Evolutionary conservation across 2,113 vertebrate species (phyloP).

Genomic region (Erythrocercus mccallii): DNA sequence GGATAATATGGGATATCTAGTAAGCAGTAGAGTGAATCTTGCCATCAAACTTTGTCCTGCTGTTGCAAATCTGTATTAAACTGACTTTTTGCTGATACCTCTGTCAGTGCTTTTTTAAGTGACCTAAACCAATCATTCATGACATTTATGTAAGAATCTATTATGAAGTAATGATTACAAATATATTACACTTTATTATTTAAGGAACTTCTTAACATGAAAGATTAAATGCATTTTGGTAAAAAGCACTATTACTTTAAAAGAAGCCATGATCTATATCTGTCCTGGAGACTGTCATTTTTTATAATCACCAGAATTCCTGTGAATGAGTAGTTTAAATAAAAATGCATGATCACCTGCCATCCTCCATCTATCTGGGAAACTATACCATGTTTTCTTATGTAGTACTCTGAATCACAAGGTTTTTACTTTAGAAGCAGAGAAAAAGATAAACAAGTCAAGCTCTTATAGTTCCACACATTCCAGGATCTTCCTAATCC

Average conservation of each 20-base stretch:
- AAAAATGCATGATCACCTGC: neutral
- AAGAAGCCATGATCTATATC: neutral
- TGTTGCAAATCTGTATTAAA: neutral
- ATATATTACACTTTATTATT: neutral
- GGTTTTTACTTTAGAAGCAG: neutral
- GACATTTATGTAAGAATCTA: neutral
- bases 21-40: neutral
- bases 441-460: neutral
- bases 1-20: neutral
- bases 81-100: neutral
- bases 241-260: neutral
- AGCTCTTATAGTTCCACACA: neutral
- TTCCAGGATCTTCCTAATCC: neutral
- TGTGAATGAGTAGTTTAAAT: neutral
- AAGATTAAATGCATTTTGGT: neutral
- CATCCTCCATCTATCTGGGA: neutral
- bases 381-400: neutral
- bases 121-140: neutral
- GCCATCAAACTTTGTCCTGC: neutral
- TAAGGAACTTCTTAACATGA: neutral
- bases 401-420: neutral
- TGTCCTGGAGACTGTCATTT: neutral
- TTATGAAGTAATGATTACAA: neutral
- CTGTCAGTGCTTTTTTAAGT: neutral
- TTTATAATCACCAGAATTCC: neutral